Conservation (phyloP, 2,888 invertebrate species). For the Eristalinus aeneus region DNA sequence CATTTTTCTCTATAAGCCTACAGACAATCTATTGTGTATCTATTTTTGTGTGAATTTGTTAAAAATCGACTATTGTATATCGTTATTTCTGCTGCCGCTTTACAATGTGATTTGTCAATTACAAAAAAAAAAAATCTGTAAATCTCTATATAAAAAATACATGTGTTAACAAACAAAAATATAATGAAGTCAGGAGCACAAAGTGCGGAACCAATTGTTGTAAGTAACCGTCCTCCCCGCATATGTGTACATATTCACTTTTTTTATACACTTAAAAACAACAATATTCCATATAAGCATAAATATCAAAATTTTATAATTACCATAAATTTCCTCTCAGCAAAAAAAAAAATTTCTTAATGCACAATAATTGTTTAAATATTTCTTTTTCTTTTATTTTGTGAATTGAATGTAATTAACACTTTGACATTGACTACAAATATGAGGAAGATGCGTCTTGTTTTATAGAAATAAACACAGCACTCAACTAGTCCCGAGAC, state of each 20-base stretch:
- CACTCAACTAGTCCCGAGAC: too few species aligned
- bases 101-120: conserved; percentile 72
- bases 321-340: not conserved
- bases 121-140: conserved; percentile 70
- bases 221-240: conserved; percentile 84
- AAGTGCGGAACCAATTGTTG: conserved; percentile 97
- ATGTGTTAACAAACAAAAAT: conserved; percentile 73
- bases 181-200: conserved; percentile 87
- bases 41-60: conserved; percentile 63
- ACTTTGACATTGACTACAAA: too few species aligned
- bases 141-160: conserved; percentile 65
- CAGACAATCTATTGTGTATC: conserved; percentile 25
- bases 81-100: conserved; percentile 70
- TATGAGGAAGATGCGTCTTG: too few species aligned
- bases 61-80: conserved; percentile 66
- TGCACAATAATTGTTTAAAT: not conserved
- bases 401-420: not conserved
- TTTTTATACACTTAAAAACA: conserved; percentile 33
- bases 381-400: not conserved
- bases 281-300: conserved; percentile 1
- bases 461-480: too few species aligned
- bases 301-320: not conserved
- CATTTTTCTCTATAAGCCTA: conserved; percentile 38
- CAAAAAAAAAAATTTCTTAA: not conserved
- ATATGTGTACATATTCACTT: conserved; percentile 43